These are phyloP conservation scores for Ovis canadensis DNA, from an alignment of 2,113 vertebrate species.

Conservation along the genomic window DNA sequence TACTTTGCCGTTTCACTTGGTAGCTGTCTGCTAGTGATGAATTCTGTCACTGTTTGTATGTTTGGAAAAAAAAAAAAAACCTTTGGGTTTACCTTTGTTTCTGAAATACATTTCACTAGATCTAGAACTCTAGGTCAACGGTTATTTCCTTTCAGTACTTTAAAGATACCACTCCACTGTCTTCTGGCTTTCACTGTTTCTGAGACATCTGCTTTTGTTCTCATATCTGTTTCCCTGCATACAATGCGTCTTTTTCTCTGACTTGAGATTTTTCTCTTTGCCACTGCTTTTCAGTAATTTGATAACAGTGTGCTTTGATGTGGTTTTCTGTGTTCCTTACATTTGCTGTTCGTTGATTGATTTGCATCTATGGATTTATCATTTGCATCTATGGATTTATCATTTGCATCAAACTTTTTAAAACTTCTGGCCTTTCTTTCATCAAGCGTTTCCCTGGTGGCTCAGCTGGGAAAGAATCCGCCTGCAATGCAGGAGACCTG, in stretches of 20 bases:
- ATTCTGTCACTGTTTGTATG: neutral
- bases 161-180: neutral
- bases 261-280: neutral
- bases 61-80: neutral
- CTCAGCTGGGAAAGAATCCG: neutral
- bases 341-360: neutral
- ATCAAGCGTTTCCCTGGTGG: neutral
- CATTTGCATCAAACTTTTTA: neutral
- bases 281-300: neutral
- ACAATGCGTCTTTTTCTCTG: neutral
- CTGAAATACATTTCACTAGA: neutral
- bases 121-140: neutral
- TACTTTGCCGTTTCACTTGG: conserved; percentile 6
- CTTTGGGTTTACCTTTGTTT: conserved; percentile 1
- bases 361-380: neutral
- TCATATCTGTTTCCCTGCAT: neutral
- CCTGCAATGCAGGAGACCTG: neutral
- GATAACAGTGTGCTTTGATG: neutral
- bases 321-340: neutral
- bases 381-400: neutral
- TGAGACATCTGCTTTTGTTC: neutral
- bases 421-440: neutral
- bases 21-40: neutral
- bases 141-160: neutral
- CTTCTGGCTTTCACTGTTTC: neutral